Evolutionary conservation across 2,113 vertebrate species (phyloP).

Genomic region (Eudorcas thomsonii): DNA sequence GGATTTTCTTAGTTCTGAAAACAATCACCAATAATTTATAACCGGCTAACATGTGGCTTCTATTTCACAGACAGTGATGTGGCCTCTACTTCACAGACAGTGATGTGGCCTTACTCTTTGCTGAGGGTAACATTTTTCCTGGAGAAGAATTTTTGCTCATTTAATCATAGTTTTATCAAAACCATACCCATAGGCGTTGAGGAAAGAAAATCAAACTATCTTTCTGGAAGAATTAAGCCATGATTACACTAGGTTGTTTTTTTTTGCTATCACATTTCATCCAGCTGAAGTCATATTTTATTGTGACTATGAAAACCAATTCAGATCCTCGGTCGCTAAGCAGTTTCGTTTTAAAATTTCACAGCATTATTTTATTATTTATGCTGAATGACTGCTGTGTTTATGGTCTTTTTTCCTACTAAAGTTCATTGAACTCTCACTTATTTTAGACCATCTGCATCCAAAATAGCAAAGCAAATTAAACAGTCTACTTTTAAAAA

Average conservation of each 20-base stretch:
- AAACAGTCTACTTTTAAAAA: neutral
- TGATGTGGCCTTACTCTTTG: neutral
- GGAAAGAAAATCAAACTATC: neutral
- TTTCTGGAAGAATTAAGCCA: neutral
- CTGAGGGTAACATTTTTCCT: neutral
- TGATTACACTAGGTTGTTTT: neutral
- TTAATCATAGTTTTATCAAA: conserved; percentile 31
- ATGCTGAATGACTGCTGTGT: neutral
- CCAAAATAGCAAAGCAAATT: conserved; percentile 19
- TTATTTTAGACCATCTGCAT: neutral
- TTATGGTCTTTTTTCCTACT: neutral
- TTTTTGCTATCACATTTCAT: neutral
- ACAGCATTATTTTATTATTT: neutral
- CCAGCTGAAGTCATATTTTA: neutral
- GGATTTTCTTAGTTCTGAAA: conserved; percentile 13
- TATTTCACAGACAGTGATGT: neutral
- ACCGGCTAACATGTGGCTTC: neutral
- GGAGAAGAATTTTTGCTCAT: neutral
- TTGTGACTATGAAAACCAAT: neutral
- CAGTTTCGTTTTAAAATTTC: neutral
- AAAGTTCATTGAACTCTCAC: neutral
- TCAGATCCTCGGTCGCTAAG: neutral
- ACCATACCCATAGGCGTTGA: neutral
- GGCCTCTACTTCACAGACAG: neutral
- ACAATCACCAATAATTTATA: neutral